Evolutionary conservation across 2,797 vertebrate species (phyloP), one percentile per base, ranked within the genome.

Genomic region (Enteromius anoplus): DNA sequence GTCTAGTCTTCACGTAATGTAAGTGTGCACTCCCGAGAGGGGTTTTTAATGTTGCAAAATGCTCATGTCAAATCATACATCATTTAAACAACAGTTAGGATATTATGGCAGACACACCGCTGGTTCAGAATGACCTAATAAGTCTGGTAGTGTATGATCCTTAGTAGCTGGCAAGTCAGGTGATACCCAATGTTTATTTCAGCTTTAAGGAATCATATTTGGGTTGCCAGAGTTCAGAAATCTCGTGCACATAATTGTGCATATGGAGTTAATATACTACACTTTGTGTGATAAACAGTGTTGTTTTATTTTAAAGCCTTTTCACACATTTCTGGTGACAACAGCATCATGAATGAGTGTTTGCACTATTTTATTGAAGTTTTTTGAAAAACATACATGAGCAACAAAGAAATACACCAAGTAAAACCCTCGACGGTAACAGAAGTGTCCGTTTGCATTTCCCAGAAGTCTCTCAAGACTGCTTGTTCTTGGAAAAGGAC

Each of bases 401-500:
- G 34, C 7, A 62, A 17, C 21, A 55, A 72, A 49, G 37, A 70
- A 45, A 79, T 75, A 40, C 37, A 75, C 14, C 15, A 58, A 0
- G 32, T 40, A 3, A n/a, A 78, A 53, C 21, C 32, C 12, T 3
- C 2, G 58, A 1, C 17, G 7, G 17, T 42, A 58, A 42, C 15
- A 55, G 34, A 68, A 58, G 10, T 29, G 40, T 45, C 53, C 10
- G n/a, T 68, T 70, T 58, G 62, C n/a, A 29, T 58, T 73, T 81
- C 40, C 26, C 7, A n/a, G 73, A 80, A 23, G 53, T 68, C 68
- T 60, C 10, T 47, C 10, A 77, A 29, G 66, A 89, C 85, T 93
- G 89, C 47, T 49, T 85, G 10, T 51, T 75, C 83, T 92, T 86
- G 11, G 55, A 60, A 87, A 94, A 92, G 17, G 90, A 81, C 32